Percentiles rank a stretch among this genome's conserved stretches.
These are phyloP conservation scores for Chelonoidis abingdonii DNA, from an alignment of 2,113 vertebrate species.

Conservation along the genomic window DNA sequence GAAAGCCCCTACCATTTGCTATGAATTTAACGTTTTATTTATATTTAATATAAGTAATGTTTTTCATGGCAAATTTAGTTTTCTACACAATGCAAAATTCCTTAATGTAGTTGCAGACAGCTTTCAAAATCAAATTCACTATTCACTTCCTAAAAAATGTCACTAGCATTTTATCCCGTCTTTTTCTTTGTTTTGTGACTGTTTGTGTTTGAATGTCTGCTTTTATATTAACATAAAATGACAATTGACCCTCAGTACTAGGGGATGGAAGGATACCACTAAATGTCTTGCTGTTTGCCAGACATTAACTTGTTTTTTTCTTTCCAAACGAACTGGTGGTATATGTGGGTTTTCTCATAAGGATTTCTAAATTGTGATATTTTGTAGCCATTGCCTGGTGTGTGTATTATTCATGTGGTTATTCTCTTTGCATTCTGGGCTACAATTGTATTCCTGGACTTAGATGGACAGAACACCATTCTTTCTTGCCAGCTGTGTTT, in stretches of 20 bases:
- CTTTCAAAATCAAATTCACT: neutral
- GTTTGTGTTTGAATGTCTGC: accelerated
- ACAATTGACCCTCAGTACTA: neutral
- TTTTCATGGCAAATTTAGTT: neutral
- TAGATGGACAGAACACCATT: neutral
- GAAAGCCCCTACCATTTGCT: neutral
- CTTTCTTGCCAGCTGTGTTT: neutral
- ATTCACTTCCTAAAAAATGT: neutral
- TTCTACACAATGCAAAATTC: neutral
- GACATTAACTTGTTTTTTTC: neutral
- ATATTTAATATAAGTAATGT: neutral
- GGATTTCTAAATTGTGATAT: neutral
- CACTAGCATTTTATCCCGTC: neutral
- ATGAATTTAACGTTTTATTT: neutral
- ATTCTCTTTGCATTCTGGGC: neutral
- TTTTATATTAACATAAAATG: neutral
- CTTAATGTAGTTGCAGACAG: neutral
- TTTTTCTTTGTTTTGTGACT: neutral
- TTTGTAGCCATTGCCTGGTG: neutral
- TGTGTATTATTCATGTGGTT: neutral
- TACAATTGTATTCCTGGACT: neutral
- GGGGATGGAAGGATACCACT: neutral
- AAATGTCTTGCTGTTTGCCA: neutral
- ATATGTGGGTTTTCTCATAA: neutral
- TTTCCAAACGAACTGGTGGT: neutral